Percentiles rank a stretch among this genome's conserved stretches.
Evolutionary conservation across 2,888 invertebrate species (phyloP).

Genomic region (Lymantria dispar): DNA sequence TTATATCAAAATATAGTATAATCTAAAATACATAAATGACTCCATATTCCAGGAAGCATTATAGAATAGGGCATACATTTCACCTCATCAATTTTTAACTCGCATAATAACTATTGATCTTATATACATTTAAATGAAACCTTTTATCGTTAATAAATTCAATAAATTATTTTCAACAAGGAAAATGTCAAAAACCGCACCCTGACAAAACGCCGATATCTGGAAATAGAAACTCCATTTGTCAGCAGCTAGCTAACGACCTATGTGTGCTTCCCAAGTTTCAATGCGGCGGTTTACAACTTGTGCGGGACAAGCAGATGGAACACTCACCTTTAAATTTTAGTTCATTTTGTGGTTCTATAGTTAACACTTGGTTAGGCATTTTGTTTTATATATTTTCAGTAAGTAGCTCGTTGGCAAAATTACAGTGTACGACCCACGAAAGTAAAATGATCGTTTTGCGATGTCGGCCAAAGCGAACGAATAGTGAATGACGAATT

Average conservation of each 20-base stretch:
- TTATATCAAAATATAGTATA: too few relatives aligned
- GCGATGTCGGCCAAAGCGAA: slow-evolving; percentile 67
- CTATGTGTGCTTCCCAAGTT: slow-evolving; percentile 60
- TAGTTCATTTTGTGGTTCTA: slow-evolving; percentile 94
- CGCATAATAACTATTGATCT: neutral
- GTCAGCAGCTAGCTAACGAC: slow-evolving; percentile 74
- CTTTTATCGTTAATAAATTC: neutral
- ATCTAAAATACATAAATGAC: too few relatives aligned
- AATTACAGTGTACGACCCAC: slow-evolving; percentile 49
- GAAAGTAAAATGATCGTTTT: slow-evolving; percentile 47
- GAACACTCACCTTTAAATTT: slow-evolving; percentile 92
- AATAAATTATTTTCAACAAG: slow-evolving; percentile 22
- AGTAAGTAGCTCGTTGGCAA: slow-evolving; percentile 59
- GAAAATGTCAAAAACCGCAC: slow-evolving; percentile 69
- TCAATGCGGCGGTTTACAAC: slow-evolving; percentile 54
- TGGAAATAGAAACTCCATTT: slow-evolving; percentile 82
- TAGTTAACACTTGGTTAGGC: slow-evolving; percentile 90
- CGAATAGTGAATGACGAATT: slow-evolving; percentile 49
- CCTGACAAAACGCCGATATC: slow-evolving; percentile 77
- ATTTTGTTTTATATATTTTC: slow-evolving; percentile 81
- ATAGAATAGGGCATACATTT: too few relatives aligned
- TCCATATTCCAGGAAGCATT: too few relatives aligned
- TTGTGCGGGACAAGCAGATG: slow-evolving; percentile 38
- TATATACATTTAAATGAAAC: neutral
- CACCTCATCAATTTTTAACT: too few relatives aligned